Conservation (phyloP, 2,797 vertebrate species). For the Scyliorhinus canicula region DNA sequence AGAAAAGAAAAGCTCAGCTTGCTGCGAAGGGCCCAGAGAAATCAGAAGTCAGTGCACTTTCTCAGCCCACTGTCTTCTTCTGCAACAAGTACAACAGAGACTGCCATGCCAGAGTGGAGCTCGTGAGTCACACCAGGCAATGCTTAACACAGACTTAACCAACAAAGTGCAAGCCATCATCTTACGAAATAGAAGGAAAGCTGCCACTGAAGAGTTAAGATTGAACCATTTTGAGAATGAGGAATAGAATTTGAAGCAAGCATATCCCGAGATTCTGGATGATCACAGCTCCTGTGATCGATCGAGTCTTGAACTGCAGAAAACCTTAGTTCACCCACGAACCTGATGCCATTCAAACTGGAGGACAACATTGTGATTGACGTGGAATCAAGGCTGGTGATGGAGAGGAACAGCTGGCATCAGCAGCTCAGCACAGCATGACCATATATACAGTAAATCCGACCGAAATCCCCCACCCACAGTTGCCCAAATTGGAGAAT, state of each 20-base stretch:
- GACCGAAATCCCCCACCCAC: too few relatives aligned
- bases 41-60: too few relatives aligned
- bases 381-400: background rate
- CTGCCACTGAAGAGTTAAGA: too few relatives aligned
- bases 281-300: background rate
- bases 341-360: background rate
- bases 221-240: background rate
- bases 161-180: too few relatives aligned
- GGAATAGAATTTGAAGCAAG: background rate
- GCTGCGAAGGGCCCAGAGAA: too few relatives aligned
- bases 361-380: background rate
- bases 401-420: background rate
- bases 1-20: too few relatives aligned
- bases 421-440: background rate
- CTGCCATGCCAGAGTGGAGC: too few relatives aligned
- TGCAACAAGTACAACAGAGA: too few relatives aligned
- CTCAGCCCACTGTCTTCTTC: too few relatives aligned
- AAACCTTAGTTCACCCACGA: background rate
- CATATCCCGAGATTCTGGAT: background rate
- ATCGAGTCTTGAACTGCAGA: background rate
- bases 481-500: background rate
- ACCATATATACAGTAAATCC: background rate
- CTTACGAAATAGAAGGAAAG: too few relatives aligned
- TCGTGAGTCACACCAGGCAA: too few relatives aligned
- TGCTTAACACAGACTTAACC: too few relatives aligned